phyloP scores from a whole-genome alignment of 1,140 invertebrate species.

The Gonatopus flavifemur region DNA sequence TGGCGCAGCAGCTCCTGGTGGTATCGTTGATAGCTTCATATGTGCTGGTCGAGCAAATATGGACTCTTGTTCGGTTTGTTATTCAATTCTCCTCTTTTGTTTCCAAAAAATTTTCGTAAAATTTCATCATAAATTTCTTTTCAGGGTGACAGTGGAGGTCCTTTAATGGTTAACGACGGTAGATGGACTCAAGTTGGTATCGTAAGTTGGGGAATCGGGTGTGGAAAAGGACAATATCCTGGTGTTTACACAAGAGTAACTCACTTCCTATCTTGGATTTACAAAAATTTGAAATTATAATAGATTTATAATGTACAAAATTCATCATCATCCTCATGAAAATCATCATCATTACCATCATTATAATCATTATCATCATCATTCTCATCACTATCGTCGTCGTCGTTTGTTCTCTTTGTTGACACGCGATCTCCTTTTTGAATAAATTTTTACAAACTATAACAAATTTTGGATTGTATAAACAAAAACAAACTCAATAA shows the following conservation, averaged over 20 bases:
- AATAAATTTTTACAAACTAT: too few species aligned
- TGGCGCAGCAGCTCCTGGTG: constrained; percentile 81
- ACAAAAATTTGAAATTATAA: constrained; percentile 69
- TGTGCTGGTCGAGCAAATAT: constrained; percentile 79
- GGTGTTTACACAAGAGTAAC: constrained; percentile 84
- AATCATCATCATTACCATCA: too few species aligned
- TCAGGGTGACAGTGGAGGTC: constrained; percentile 90
- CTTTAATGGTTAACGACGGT: constrained; percentile 79
- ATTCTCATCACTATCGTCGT: too few species aligned
- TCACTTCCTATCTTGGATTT: constrained; percentile 78
- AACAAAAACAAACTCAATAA: background rate
- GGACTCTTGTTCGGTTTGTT: constrained; percentile 86
- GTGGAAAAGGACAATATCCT: constrained; percentile 87
- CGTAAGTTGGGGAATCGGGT: constrained; percentile 92
- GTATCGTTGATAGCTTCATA: constrained; percentile 83
- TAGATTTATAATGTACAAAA: too few species aligned
- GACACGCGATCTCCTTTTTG: too few species aligned
- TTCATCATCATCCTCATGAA: too few species aligned
- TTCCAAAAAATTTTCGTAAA: constrained; percentile 2
- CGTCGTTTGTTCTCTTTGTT: too few species aligned
- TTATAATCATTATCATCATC: too few species aligned
- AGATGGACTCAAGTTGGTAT: constrained; percentile 85
- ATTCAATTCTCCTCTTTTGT: constrained; percentile 2
- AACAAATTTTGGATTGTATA: too few species aligned
- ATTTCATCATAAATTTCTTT: too few species aligned